Percentiles rank a stretch among this genome's conserved stretches.
phyloP scores from a whole-genome alignment of 1,140 invertebrate species.

The Listronotus bonariensis region DNA sequence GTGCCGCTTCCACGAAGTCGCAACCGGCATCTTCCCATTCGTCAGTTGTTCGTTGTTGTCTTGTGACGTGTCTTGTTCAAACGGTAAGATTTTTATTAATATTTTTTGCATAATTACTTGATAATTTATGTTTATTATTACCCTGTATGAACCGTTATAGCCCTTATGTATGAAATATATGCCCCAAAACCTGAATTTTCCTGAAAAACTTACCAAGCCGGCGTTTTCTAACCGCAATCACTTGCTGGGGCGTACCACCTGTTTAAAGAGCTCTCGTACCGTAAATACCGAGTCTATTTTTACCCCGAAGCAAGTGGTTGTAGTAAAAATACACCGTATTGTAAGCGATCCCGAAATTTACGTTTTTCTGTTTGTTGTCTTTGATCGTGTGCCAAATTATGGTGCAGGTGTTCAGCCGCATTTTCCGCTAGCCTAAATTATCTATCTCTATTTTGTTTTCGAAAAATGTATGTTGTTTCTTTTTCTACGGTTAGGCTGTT shows the following conservation, averaged over 20 bases:
- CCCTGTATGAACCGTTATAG: neutral
- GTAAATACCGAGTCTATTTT: slow-evolving; percentile 37
- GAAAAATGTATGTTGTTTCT: too few relatives aligned
- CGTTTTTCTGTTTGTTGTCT: neutral
- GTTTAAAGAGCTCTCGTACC: slow-evolving; percentile 7
- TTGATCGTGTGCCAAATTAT: slow-evolving; percentile 16
- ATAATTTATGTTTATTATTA: neutral
- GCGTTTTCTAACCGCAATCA: slow-evolving; percentile 14
- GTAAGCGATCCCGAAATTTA: neutral
- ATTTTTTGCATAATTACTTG: slow-evolving; percentile 22
- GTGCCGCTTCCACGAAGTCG: slow-evolving; percentile 42
- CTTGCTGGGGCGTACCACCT: slow-evolving; percentile 26
- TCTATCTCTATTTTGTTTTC: too few relatives aligned
- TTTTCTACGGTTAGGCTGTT: too few relatives aligned
- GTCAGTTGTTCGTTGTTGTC: slow-evolving; percentile 47
- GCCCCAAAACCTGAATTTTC: neutral
- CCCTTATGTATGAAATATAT: slow-evolving; percentile 13
- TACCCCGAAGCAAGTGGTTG: slow-evolving; percentile 41
- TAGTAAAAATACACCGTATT: slow-evolving; percentile 22
- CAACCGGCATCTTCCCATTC: slow-evolving; percentile 50
- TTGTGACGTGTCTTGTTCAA: slow-evolving; percentile 51
- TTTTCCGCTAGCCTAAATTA: too few relatives aligned
- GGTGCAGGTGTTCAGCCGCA: neutral
- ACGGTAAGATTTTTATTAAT: slow-evolving; percentile 46
- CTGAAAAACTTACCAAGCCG: slow-evolving; percentile 10